Percentiles rank a stretch among this genome's conserved stretches.
These are phyloP conservation scores for Rotaria magnacalcarata DNA, from an alignment of 2,888 invertebrate species.

Conservation along the genomic window DNA sequence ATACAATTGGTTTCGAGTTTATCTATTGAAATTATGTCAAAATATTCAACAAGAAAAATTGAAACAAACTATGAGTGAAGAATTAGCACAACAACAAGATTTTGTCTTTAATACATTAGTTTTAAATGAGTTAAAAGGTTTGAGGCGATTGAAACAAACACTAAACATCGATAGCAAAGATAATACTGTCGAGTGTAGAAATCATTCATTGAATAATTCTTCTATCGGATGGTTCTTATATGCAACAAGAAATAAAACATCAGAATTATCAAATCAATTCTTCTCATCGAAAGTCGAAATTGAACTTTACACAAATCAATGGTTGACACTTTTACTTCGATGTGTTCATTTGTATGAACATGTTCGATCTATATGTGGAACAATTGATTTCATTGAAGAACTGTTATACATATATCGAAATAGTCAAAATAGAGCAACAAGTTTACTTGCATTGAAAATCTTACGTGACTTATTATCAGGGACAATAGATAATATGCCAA, in stretches of 20 bases:
- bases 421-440: neutral
- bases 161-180: too few relatives aligned
- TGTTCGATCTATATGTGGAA: neutral
- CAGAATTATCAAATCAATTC: too few relatives aligned
- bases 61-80: neutral
- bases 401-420: neutral
- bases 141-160: neutral
- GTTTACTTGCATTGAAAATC: neutral
- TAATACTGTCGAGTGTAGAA: neutral
- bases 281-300: neutral
- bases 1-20: neutral
- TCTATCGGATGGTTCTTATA: neutral
- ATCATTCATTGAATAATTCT: neutral
- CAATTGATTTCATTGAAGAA: neutral
- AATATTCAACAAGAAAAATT: neutral
- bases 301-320: neutral
- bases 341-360: neutral
- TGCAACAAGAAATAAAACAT: too few relatives aligned
- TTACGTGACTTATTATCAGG: neutral
- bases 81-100: neutral
- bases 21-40: neutral
- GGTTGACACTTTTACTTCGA: neutral
- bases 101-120: slow-evolving; percentile 4
- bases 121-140: neutral
- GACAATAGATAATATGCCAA: too few relatives aligned